Base-by-base conservation (phyloP, 2,797 vertebrate species). In the Ciconia nigra region DNA sequence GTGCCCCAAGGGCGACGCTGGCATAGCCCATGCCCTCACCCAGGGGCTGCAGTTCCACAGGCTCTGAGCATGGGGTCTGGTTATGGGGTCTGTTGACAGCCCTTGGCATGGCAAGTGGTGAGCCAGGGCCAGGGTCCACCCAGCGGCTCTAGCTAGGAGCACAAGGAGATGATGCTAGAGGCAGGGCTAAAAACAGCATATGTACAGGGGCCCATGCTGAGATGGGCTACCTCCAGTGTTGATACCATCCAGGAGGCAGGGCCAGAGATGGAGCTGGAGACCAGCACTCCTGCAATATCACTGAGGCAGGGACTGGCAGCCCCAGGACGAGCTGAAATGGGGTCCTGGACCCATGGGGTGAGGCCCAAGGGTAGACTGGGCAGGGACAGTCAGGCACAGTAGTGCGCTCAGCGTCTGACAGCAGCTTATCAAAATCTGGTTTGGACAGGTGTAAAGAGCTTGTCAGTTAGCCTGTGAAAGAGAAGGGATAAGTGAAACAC, bases 1-100 rank as follows among this genome's bases (percentile, higher is more conserved):
- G 2, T 15, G 1, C 39, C 24, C 31, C 8, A 11, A 2, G 35
- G 44, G 5, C 0, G 6, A 16, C 3, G 1, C 15, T 35, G 46
- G 35, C 2, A 13, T 20, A 31, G 22, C 49, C 29, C 0, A 0
- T 51, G 33, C 20, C 39, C 39, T 82, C n/a, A 4, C 11, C 12
- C 22, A 13, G 3, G 8, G 46, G 2, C 1, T 49, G 14, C 47
- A 66, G 16, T 35, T 61, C 19, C 13, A 15, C 8, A 28, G 8
- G 0, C 6, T 58, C 16, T 66, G 20, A 25, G 15, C 13, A 0
- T 5, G 13, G 10, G 12, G 6, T 4, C 3, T 89, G 37, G 15
- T n/a, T 55, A 0, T 46, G 47, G 37, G 19, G 13, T 41, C 71
- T 90, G 33, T 35, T 2, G 2, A 3, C 16, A 69, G 55, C 10